Evolutionary conservation across 2,113 vertebrate species (phyloP).

Genomic region (Catharus bicknelli): DNA sequence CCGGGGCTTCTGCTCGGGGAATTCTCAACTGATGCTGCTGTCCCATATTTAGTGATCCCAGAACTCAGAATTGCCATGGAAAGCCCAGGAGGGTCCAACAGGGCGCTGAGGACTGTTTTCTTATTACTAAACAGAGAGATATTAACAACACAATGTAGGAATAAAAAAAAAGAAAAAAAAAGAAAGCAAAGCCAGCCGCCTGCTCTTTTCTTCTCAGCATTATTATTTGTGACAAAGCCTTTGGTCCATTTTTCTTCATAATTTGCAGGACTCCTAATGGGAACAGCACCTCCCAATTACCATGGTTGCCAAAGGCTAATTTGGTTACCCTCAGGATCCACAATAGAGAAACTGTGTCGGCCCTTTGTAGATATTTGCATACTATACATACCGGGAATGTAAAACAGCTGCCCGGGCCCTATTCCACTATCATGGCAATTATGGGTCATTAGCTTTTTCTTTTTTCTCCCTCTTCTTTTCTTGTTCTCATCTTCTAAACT

Average conservation of each 20-base stretch:
- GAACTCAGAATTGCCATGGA: background rate
- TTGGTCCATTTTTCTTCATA: slow-evolving; percentile 83
- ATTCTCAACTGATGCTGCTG: background rate
- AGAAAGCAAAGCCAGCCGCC: slow-evolving; percentile 71
- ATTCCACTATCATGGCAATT: slow-evolving; percentile 81
- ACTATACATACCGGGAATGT: slow-evolving; percentile 84
- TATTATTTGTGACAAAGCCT: slow-evolving; percentile 85
- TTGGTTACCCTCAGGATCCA: slow-evolving; percentile 83
- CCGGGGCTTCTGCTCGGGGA: background rate
- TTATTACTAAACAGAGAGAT: slow-evolving; percentile 73
- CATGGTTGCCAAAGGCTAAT: slow-evolving; percentile 86
- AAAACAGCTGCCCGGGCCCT: slow-evolving; percentile 81
- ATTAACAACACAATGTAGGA: slow-evolving; percentile 79
- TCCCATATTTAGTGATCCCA: slow-evolving; percentile 10
- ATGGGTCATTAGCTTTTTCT: slow-evolving; percentile 78
- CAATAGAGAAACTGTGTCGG: slow-evolving; percentile 80
- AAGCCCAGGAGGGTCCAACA: slow-evolving; percentile 37
- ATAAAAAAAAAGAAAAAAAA: slow-evolving; percentile 38
- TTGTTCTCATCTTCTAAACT: slow-evolving; percentile 73
- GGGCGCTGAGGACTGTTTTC: slow-evolving; percentile 66
- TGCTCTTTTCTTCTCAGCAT: slow-evolving; percentile 79
- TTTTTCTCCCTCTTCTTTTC: slow-evolving; percentile 49
- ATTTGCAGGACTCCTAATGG: slow-evolving; percentile 86
- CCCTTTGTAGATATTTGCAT: slow-evolving; percentile 85
- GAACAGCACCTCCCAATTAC: slow-evolving; percentile 86